Percentiles rank a stretch among this genome's conserved stretches.
phyloP scores from a whole-genome alignment of 2,888 invertebrate species.

The Xanthostigma xanthostigma region DNA sequence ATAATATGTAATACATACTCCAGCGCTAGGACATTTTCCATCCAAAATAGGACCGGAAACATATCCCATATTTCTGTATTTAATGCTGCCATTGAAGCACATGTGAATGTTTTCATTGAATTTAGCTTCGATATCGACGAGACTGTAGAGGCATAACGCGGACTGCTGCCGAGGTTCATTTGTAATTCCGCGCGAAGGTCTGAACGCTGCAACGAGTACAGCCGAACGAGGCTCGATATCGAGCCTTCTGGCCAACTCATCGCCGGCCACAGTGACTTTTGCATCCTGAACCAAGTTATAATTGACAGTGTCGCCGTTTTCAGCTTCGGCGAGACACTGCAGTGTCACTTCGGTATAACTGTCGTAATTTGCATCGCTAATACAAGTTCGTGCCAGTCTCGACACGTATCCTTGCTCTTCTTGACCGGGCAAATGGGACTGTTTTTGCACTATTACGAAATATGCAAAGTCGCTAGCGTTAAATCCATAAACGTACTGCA shows the following conservation, averaged over 20 bases:
- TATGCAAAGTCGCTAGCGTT: conserved; percentile 91
- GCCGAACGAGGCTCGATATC: conserved; percentile 67
- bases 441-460: conserved; percentile 88
- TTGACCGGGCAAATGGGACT: conserved; percentile 73
- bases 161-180: conserved; percentile 71
- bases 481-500: conserved; percentile 94
- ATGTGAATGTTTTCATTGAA: conserved; percentile 95
- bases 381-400: conserved; percentile 82
- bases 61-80: conserved; percentile 82
- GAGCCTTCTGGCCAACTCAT: conserved; percentile 65
- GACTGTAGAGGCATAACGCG: conserved; percentile 83
- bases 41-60: conserved; percentile 83
- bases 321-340: conserved; percentile 60
- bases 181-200: conserved; percentile 76
- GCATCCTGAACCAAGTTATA: conserved; percentile 92
- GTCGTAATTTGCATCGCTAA: conserved; percentile 87
- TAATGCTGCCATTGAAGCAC: conserved; percentile 91
- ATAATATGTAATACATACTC: conserved; percentile 33
- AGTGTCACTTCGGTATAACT: conserved; percentile 94
- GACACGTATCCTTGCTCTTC: conserved; percentile 85
- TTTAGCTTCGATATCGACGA: conserved; percentile 78
- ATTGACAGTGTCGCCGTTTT: conserved; percentile 38
- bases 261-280: conserved; percentile 72
- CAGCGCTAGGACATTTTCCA: conserved; percentile 78
- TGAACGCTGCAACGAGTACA: conserved; percentile 76